Evolutionary conservation across 2,888 invertebrate genomes (phyloP).

Genomic region (Cantharis lateralis): DNA sequence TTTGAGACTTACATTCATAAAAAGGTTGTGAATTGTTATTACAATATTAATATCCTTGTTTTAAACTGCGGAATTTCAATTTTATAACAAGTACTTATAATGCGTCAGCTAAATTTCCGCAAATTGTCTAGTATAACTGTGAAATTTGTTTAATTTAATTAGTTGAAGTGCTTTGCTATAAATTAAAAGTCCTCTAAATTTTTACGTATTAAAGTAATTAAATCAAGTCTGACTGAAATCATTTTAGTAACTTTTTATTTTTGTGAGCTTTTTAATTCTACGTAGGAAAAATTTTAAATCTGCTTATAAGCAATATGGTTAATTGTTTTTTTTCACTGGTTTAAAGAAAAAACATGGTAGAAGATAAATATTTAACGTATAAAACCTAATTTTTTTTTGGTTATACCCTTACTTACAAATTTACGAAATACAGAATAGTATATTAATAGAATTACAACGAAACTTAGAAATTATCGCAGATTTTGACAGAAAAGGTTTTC

Average conservation of each 20-base stretch:
- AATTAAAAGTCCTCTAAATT: not conserved
- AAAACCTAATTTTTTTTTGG: too few species aligned
- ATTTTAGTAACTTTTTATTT: not conserved
- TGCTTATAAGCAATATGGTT: too few species aligned
- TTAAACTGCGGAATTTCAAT: not conserved
- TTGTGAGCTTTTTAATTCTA: not conserved
- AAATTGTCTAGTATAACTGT: not conserved
- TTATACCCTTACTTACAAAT: too few species aligned
- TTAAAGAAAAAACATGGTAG: too few species aligned
- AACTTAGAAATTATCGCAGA: too few species aligned
- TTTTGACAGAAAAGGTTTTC: too few species aligned
- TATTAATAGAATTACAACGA: too few species aligned
- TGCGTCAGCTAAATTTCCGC: not conserved
- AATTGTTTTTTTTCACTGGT: too few species aligned
- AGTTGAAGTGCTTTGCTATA: not conserved
- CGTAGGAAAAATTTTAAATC: not conserved
- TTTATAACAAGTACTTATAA: not conserved
- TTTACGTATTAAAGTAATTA: not conserved
- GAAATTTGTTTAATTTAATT: not conserved
- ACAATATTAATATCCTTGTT: not conserved
- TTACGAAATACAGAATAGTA: too few species aligned
- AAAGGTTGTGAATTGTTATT: not conserved
- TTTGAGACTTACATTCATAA: not conserved
- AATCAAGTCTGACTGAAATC: not conserved
- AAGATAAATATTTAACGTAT: too few species aligned